A percentile compares a stretch with the other conserved stretches of the same genome.
Conservation (phyloP, 2,113 vertebrate genomes). For the Eolophus roseicapilla region DNA sequence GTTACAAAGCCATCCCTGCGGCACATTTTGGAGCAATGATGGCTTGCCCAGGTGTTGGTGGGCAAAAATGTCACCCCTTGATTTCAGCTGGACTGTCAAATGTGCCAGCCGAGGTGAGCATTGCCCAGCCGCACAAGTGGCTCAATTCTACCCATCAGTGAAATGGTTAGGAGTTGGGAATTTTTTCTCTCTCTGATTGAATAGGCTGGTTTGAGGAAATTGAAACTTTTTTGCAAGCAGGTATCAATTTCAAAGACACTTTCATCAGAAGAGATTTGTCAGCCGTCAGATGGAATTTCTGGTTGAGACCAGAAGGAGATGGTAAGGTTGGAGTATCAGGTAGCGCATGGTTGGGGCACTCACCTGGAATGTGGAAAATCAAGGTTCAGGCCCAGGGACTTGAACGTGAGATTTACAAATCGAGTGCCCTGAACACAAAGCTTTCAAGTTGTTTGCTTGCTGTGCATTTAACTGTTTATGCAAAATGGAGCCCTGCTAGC, state of each 20-base stretch:
- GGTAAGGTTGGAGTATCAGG: constrained; percentile 55
- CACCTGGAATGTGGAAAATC: constrained; percentile 69
- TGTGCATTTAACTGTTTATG: constrained; percentile 10
- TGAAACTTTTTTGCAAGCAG: neutral
- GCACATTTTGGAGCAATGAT: neutral
- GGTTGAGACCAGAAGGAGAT: constrained; percentile 31
- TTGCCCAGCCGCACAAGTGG: neutral
- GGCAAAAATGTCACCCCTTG: neutral
- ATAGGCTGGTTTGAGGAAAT: constrained; percentile 33
- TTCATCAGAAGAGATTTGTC: constrained; percentile 66
- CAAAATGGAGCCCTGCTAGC: neutral
- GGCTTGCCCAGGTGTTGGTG: neutral
- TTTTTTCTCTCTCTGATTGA: constrained; percentile 13
- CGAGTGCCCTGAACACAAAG: neutral
- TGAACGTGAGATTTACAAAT: constrained; percentile 16
- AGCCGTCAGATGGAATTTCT: constrained; percentile 57
- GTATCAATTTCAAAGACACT: constrained; percentile 63
- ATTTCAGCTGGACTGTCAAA: neutral
- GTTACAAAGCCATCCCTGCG: neutral
- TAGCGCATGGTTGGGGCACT: neutral
- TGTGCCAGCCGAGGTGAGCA: fast-evolving
- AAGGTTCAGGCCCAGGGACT: constrained; percentile 35
- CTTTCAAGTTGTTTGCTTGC: neutral
- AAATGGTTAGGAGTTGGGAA: neutral
- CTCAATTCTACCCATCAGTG: neutral